Percentiles rank a stretch among this genome's conserved stretches.
phyloP scores from a whole-genome alignment of 2,113 vertebrate genomes.

The Parus major region DNA sequence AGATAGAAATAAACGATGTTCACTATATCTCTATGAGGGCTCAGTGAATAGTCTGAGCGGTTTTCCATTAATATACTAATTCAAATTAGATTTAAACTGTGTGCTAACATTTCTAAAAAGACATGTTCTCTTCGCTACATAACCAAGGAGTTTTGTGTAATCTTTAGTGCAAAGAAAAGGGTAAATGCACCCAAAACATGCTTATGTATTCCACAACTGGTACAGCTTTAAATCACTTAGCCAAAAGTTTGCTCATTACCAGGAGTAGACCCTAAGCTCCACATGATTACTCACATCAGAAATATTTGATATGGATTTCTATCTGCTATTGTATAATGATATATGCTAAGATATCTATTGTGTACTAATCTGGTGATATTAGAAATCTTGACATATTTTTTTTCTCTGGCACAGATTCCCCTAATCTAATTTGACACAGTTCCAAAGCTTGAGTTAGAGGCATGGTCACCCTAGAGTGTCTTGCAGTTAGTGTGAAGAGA shows the following conservation, averaged over 20 bases:
- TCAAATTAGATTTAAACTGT: background rate
- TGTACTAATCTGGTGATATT: background rate
- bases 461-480: background rate
- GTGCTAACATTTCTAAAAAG: background rate
- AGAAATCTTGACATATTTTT: background rate
- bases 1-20: no score
- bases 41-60: no score
- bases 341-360: background rate
- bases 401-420: background rate
- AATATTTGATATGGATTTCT: background rate
- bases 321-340: background rate
- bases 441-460: background rate
- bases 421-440: background rate
- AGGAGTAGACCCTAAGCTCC: background rate
- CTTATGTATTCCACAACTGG: background rate
- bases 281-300: background rate
- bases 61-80: background rate
- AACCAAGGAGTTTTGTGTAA: background rate
- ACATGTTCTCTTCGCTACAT: accelerated
- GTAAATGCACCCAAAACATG: background rate
- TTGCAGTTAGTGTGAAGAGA: background rate
- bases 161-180: background rate
- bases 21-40: no score
- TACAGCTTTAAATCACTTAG: background rate
- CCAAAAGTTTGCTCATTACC: background rate